Evolutionary conservation across 2,888 invertebrate species (phyloP), one percentile per base, ranked within the genome.

Genomic region (Cataglyphis rosenhaueri): DNA sequence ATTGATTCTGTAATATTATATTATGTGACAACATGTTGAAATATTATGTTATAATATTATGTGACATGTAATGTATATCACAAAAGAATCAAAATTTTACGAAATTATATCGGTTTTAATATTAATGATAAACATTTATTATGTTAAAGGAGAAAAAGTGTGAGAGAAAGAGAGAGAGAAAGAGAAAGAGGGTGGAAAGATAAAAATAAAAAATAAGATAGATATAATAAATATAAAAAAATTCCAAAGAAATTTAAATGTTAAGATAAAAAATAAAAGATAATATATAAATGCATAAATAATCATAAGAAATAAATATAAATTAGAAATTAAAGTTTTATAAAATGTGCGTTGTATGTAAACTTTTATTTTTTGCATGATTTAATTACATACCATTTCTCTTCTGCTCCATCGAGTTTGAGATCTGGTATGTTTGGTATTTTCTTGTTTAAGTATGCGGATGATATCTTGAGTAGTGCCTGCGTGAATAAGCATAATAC

Each of bases 371-470:
- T 52, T 61, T 29, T 8, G 3, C 6, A 52, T 3, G 9, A 9
- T 35, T 3, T 35, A 61, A 44, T 96, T 94, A 29, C 29, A 29
- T 29, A 98, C 98, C 98, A 98, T 96, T 97, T 97, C 94, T 98
- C 98, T 85, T 98, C 98, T 55, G 97, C 97, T 21, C 98, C 98
- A 89, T 98, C 98, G 92, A 97, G 96, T 95, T 98, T 98, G 86
- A 98, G 97, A 93, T 98, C 98, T 1, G 98, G 98, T 93, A 98
- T 98, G 94, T 98, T 98, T 21, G 98, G 98, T 91, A 98, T 98
- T 95, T 98, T 98, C 95, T 98, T 98, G 94, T 98, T 98, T 90
- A 98, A 96, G 95, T 98, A 98, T 52, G 97, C 97, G 71, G 98
- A 97, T 8, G 98, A 98, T 93, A 98, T 97, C 95, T 99, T 99